Conservation (phyloP, 2,797 vertebrate genomes). For the Enteromius thamalakanensis region DNA sequence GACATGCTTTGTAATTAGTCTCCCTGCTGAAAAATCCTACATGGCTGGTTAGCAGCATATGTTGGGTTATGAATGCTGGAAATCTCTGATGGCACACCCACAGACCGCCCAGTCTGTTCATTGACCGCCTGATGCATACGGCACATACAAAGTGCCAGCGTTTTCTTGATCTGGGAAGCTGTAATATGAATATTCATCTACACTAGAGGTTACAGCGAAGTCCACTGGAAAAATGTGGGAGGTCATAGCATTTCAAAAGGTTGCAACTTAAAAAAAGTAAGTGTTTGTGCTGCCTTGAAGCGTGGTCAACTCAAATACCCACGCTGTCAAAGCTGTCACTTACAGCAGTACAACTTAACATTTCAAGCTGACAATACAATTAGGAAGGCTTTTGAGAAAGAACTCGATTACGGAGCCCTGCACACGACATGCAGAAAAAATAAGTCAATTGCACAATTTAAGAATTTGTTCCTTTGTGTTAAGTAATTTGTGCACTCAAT, state of each 20-base stretch:
- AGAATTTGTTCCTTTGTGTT: background rate
- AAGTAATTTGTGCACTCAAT: background rate
- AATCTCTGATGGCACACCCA: slow-evolving; percentile 11
- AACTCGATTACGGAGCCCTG: background rate
- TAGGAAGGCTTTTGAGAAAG: background rate
- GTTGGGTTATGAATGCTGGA: background rate
- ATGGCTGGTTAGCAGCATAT: slow-evolving; percentile 22
- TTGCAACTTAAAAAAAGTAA: background rate
- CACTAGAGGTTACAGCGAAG: background rate
- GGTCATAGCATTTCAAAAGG: background rate
- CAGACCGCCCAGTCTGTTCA: background rate
- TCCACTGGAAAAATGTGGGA: background rate
- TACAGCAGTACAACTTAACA: background rate
- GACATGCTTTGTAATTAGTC: slow-evolving; percentile 15
- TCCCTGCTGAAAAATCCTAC: slow-evolving; percentile 20
- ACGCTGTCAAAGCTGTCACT: background rate
- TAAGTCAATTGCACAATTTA: background rate
- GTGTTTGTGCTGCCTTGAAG: background rate
- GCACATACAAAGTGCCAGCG: background rate
- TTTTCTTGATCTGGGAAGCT: slow-evolving; percentile 8
- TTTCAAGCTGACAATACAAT: background rate
- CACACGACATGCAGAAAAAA: background rate
- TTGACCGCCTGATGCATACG: background rate
- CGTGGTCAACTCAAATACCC: background rate
- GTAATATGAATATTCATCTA: background rate